Base-by-base conservation (phyloP, 2,888 invertebrate genomes). In the Sphaeridia pumilis region DNA sequence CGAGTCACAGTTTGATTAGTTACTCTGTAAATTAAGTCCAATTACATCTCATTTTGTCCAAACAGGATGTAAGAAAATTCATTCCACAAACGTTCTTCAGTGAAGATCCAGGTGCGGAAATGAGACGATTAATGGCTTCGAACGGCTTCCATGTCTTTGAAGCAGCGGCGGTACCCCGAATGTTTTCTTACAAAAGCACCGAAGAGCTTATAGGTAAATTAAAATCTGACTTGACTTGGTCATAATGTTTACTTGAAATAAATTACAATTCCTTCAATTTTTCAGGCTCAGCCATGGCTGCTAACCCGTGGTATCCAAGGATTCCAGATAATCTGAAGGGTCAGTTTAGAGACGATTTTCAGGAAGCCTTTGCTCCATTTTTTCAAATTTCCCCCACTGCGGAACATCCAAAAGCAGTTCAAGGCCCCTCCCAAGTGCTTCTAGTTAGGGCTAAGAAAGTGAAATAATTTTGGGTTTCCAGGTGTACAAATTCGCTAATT, bases 201-300 rank as follows among this genome's bases (percentile, higher is more conserved):
- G 57, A 58, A 22, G 54, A 54, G 14, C 58, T 65, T 59, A 58
- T 65, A 52, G 63, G 65, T 65, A 45, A 46, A 14, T 20, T 42
- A 35, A 14, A 27, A 46, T 10, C 7, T 31, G 10, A 7, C 14
- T 31, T 31, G 14, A 31, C 14, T 10, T 31, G 31, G 7, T 10
- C 31, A 31, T 14, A 14, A 10, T 10, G 14, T 14, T 31, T 7
- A 31, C 7, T 7, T 31, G 31, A 31, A 31, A 31, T 14, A 31
- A 14, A 31, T n/a, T 46, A 28, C 14, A 35, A 44, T 24, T 28
- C 20, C 24, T 2, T 34, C 3, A n/a, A 7, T 28, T 14, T 54
- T 52, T 3, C 43, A 65, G 65, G 58, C 22, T 56, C 63, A n/a
- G 65, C 65, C 10, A 62, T 65, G 65, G 65, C 65, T 43, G 63